Base-by-base conservation (phyloP, 2,113 vertebrate species). In the Phoxinus phoxinus region DNA sequence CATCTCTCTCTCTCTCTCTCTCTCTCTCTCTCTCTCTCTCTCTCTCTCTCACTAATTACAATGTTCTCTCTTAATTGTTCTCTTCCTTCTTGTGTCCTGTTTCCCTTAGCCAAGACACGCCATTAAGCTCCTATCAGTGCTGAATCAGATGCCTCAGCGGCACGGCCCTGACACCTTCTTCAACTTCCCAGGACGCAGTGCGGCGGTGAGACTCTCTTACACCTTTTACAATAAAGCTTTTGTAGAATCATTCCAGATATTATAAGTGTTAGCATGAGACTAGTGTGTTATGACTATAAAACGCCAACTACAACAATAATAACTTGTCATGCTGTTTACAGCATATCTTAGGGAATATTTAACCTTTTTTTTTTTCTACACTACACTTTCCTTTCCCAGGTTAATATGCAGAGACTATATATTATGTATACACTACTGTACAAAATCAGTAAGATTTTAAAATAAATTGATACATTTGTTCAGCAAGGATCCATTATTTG, bases 131-230 rank as follows among this genome's bases (percentile, higher is more conserved):
- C 91, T 99, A 90, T 99, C 98, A 74, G 98, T 99, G 91, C 95
- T 99, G 94, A 99, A 99, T 95, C 97, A 99, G 95, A 99, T 99
- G 98, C 97, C 98, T 91, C 98, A 99, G 94, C 97, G 98, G 95
- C 98, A 99, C n/a, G 98, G 98, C 87, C 98, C 98, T 75, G 98
- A 99, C 93, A 99, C 98, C 63, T 99, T 99, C 96, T 99, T 99
- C 94, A 99, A 99, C 96, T 99, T 99, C 86, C 98, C 98, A 86
- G 98, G 98, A 92, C 97, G 98, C 93, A 99, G 97, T 94, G 98
- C 98, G 93, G 98, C 98, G 94, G 98, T 99, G 94, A 97, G 97
- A 94, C 23, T 3, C 25, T 30, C 11, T 3, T 27, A 59, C 30
- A 17, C n/a, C n/a, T 56, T 77, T 77, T 23, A 21, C 46, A 23